Base-by-base conservation (phyloP, 2,797 vertebrate species). In the Ambastaia sidthimunki region DNA sequence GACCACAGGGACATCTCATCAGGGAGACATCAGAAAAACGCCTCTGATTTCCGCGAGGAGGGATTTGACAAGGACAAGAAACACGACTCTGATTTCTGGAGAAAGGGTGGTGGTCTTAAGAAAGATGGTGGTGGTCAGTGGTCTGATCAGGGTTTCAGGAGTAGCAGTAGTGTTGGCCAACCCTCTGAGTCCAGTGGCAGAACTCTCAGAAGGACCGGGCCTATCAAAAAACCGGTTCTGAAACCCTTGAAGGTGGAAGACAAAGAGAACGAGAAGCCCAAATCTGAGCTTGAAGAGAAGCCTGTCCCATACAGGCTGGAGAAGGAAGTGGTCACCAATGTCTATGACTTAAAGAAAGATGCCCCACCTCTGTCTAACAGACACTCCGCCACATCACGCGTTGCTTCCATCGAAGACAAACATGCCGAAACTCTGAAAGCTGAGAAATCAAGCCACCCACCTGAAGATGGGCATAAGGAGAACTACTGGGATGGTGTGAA, bases 161-260 rank as follows among this genome's bases (percentile, higher is more conserved):
- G 88, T 11, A 92, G 54, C 81, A 41, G 91, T 37, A 82, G 86
- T 12, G 76, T 89, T 34, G 87, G 85, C 66, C 96, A 97, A 84
- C 93, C 93, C 0, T 93, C 93, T 18, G 98, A 99, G 85, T 92
- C 91, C 15, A 92, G 90, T 0, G 90, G 95, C 9, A 94, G 96
- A 70, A 91, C 90, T 28, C 71, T 94, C 75, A 93, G 98, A 60
- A 93, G 98, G 84, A 98, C 98, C 0, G 98, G 98, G 1, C 97
- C 97, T 0, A 98, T 99, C 85, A 99, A 99, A 92, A 99, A 98
- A 60, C 98, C 98, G 0, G 96, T 99, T 73, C 95, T 99, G 25
- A 99, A 99, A 87, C 97, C 97, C 73, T 95, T 99, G 21, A 99
- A 99, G 86, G 96, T 99, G 0, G 98, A 99, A 80, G 98, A 99